Percentiles rank a stretch among this genome's conserved stretches.
phyloP scores from a whole-genome alignment of 1,140 invertebrate genomes.

The Carposina sasakii region DNA sequence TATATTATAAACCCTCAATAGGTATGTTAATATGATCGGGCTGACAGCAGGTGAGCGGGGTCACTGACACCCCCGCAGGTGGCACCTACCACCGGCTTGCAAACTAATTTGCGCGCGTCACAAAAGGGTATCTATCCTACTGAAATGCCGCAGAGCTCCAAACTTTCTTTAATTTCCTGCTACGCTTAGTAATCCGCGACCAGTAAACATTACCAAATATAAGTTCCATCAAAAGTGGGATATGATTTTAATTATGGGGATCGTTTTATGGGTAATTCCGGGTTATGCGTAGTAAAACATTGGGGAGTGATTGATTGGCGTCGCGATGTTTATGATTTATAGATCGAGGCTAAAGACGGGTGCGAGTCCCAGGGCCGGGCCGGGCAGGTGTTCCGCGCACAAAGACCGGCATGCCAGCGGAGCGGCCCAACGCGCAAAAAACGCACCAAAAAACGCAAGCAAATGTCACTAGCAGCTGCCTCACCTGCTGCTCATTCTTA shows the following conservation, averaged over 20 bases:
- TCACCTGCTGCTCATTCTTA: slow-evolving; percentile 32
- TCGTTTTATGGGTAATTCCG: too few species aligned
- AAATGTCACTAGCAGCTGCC: slow-evolving; percentile 63
- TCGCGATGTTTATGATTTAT: not conserved
- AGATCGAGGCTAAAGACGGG: slow-evolving; percentile 29
- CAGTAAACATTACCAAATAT: too few species aligned
- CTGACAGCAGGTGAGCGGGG: slow-evolving; percentile 49
- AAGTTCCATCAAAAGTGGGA: too few species aligned
- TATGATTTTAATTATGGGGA: too few species aligned
- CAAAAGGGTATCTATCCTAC: slow-evolving; percentile 18
- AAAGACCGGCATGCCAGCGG: slow-evolving; percentile 43
- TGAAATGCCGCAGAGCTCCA: slow-evolving; percentile 6
- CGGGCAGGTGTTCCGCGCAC: slow-evolving; percentile 55
- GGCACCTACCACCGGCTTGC: slow-evolving; percentile 20
- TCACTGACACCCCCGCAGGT: slow-evolving; percentile 44
- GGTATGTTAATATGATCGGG: too few species aligned
- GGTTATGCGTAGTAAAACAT: slow-evolving; percentile 2
- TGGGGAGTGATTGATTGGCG: not conserved
- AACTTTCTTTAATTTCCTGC: slow-evolving; percentile 27
- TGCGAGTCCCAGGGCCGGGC: too few species aligned
- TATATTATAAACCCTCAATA: too few species aligned
- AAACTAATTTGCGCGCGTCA: slow-evolving; percentile 13
- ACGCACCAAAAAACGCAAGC: slow-evolving; percentile 31
- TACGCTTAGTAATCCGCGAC: too few species aligned
- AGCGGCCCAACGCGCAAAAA: slow-evolving; percentile 49